Base-by-base conservation (phyloP, 2,888 invertebrate species). In the Acronicta aceris region DNA sequence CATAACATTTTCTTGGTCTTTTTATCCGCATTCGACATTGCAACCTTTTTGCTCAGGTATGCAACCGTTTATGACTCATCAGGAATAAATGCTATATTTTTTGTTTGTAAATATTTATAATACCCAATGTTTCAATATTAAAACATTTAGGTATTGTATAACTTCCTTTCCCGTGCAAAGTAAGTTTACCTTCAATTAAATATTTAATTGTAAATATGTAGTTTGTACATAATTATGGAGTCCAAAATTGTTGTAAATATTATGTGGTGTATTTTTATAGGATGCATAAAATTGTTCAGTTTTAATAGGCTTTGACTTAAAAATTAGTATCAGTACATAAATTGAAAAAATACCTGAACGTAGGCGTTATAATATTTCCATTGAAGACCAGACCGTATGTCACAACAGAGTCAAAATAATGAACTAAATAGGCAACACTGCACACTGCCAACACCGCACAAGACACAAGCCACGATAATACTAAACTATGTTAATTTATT, bases 291-390 rank as follows among this genome's bases (percentile, higher is more conserved):
- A 33, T 33, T 33, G 33, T 12, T 10, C 3, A 33, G 10, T 33
- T 12, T 33, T 12, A 33, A 33, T 4, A 2, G 4, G 30, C 10
- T 1, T 30, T 8, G 10, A 12, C 4, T 2, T 1, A 12, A 33
- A 33, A 12, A 33, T 30, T 30, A 7, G 1, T 12, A 12, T 9
- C 0, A 30, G 8, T 30, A 30, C 27, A 36, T 12, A 4, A 36
- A 36, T 2, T 38, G 5, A n/a, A 38, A 6, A 59, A 56, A 57
- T 76, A 76, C 76, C 76, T 76, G 75, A 77, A 74, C 59, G 50
- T 58, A n/a, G 52, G 33, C 12, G 47, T 42, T 72, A 76, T 48
- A 65, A 65, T 2, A 46, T 9, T 33, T 48, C 59, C 78, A 75
- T 73, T 30, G 16, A 40, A 21, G 46, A 57, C 40, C 10, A 16